Evolutionary conservation across 2,797 vertebrate genomes (phyloP), one percentile per base, ranked within the genome.

Genomic region (Amblyraja radiata): DNA sequence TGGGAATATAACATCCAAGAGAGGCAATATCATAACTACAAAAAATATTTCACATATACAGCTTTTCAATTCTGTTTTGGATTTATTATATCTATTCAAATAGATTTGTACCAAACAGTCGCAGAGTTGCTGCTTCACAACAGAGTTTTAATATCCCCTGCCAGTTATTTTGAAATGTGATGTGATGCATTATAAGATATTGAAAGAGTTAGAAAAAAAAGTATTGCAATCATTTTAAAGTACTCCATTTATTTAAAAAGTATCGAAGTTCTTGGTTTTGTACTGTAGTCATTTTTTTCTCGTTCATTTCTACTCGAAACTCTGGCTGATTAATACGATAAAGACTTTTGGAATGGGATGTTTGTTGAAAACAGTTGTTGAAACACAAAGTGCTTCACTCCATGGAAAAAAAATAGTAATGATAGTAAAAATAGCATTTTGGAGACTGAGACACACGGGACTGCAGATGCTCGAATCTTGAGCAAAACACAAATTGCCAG

Each of bases 41-140:
- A 92, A 39, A 73, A 73, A 58, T 46, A 92, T 92, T 92, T 92
- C 39, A 92, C 14, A 76, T 54, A 28, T 88, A 88, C 16, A 88
- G 16, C n/a, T 88, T 32, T 88, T 36, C 61, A 88, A 65, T 74
- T 91, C 74, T 36, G 21, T 58, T 28, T 76, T 18, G 5, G 90
- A 74, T 76, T 28, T 92, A 74, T 76, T 58, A 54, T 76, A 68
- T 46, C 23, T 54, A 92, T 76, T 92, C 23, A 92, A 76, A 76
- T 23, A 76, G 36, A 7, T 92, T 54, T 92, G 90, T 76, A 54
- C 21, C 88, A 36, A 39, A 32, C 65, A 39, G 90, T 92, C 16
- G 23, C 90, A 92, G 28, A 68, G 39, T 71, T 73, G 90, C 28
- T 73, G 32, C 10, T 46, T 92, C 46, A 54, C 71, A 76, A 46